Evolutionary conservation across 2,888 invertebrate genomes (phyloP).

Genomic region (Spilarctia lutea): DNA sequence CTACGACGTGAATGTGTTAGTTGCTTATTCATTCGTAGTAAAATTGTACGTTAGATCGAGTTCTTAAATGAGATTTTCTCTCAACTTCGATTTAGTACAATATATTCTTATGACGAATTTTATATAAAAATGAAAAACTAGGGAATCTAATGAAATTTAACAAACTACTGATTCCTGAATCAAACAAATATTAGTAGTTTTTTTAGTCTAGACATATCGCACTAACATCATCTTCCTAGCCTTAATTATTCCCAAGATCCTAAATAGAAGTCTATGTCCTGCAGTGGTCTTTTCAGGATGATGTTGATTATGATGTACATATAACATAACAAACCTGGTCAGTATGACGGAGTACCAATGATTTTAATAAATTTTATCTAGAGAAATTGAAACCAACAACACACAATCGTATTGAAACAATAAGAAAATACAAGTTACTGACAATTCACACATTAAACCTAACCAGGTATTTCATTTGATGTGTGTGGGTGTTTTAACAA

Average conservation of each 20-base stretch:
- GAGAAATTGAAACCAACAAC: background rate
- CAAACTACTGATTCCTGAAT: background rate
- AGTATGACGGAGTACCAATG: background rate
- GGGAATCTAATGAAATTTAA: background rate
- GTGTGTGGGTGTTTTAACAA: slow-evolving; percentile 28
- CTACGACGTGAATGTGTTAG: slow-evolving; percentile 6
- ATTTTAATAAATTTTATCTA: background rate
- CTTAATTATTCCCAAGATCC: too few relatives aligned
- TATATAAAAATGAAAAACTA: background rate
- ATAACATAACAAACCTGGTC: background rate
- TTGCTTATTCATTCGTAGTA: background rate
- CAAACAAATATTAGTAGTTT: background rate
- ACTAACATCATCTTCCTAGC: too few relatives aligned
- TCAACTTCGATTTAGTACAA: background rate
- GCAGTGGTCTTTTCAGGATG: too few relatives aligned
- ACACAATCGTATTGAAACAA: background rate
- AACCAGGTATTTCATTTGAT: background rate
- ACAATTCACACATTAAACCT: background rate
- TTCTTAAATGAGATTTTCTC: background rate
- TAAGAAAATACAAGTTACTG: background rate
- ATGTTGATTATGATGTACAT: background rate
- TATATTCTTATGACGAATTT: background rate
- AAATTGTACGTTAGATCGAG: background rate
- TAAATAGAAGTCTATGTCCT: too few relatives aligned
- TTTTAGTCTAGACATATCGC: too few relatives aligned